Evolutionary conservation across 2,888 invertebrate genomes (phyloP), one percentile per base, ranked within the genome.

Genomic region (Melanophora roralis): DNA sequence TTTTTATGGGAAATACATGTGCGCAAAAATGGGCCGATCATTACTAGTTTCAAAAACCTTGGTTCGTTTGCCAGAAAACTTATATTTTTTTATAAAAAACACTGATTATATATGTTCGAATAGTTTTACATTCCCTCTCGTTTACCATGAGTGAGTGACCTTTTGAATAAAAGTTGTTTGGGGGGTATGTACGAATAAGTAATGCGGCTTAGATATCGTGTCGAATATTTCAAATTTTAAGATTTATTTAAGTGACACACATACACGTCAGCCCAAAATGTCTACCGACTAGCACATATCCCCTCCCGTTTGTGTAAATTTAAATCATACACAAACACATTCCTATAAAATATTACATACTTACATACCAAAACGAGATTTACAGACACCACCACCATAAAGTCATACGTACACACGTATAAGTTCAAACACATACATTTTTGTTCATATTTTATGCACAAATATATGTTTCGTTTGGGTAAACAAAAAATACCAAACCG

Each of bases 151-250:
- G n/a, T n/a, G n/a, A n/a, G n/a, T n/a, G n/a, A n/a, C n/a, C n/a
- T n/a, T n/a, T n/a, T n/a, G n/a, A n/a, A n/a, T n/a, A n/a, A n/a
- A n/a, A n/a, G n/a, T n/a, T n/a, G n/a, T n/a, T n/a, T n/a, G n/a
- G n/a, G n/a, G n/a, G n/a, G 19, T 27, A 38, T 64, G 16, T 36
- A 19, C 36, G 36, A 12, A 21, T 57, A 12, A 11, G 11, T 14
- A 40, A 27, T 72, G 34, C 32, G 19, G 21, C 60, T 36, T 14
- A 55, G 64, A 36, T 55, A 64, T 45, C 19, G 16, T 55, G 45
- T 73, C 72, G 64, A 55, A 73, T 57, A 64, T 57, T 47, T 64
- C 19, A 55, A 23, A 73, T 64, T 73, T 38, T 53, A 12, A 34
- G 67, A 75, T 60, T 68, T 62, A 62, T 38, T 38, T 12, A 36